A percentile compares a stretch with the other conserved stretches of the same genome.
Evolutionary conservation across 1,140 invertebrate species (phyloP).

Genomic region (Eufriesea mexicana): DNA sequence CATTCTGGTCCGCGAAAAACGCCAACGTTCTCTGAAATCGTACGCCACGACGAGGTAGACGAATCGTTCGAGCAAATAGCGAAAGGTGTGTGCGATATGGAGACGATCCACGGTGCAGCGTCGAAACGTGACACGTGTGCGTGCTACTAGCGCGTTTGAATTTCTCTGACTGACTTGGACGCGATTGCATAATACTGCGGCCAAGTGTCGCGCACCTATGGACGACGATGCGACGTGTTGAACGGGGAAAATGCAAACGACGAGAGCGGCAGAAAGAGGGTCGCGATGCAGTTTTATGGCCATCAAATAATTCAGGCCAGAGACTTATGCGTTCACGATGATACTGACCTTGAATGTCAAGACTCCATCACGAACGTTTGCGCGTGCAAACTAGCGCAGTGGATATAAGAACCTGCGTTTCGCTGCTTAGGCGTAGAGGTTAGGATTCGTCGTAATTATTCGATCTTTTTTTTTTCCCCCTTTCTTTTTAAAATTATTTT

Average conservation of each 20-base stretch:
- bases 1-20: not conserved
- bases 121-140: not conserved
- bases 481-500: not conserved
- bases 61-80: not conserved
- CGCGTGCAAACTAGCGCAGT: not conserved
- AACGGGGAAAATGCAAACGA: slow-evolving; percentile 7
- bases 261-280: not conserved
- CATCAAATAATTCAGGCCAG: slow-evolving; percentile 30
- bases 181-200: slow-evolving; percentile 28
- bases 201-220: not conserved
- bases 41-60: not conserved
- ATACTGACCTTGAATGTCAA: slow-evolving; percentile 5
- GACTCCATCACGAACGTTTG: slow-evolving; percentile 16
- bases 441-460: not conserved
- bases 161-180: not conserved
- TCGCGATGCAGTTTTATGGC: not conserved
- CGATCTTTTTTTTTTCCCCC: not conserved
- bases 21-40: not conserved
- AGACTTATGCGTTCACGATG: slow-evolving; percentile 5
- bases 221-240: too few species aligned
- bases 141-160: not conserved
- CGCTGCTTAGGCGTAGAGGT: not conserved
- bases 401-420: not conserved
- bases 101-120: not conserved
- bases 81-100: not conserved